Base-by-base conservation (phyloP, 2,888 invertebrate genomes). In the Chymomyza amoena region DNA sequence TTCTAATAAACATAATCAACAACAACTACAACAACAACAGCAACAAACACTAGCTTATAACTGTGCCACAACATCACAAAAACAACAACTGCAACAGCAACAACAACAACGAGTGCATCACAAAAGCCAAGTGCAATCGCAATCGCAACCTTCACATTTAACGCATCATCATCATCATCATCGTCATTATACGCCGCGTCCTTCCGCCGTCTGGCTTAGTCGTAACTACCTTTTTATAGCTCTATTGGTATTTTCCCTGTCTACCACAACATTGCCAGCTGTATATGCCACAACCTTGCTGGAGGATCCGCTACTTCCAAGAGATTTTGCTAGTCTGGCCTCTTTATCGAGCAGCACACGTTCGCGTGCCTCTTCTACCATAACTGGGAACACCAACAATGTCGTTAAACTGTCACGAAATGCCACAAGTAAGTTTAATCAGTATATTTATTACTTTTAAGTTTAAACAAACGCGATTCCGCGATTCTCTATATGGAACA, bases 361-460 rank as follows among this genome's bases (percentile, higher is more conserved):
- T 18, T 61, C 61, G 32, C 32, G 25, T 28, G 16, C 20, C 16
- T 51, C 64, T 56, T 51, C 64, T 56, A 28, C 68, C 16, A 28
- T 57, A n/a, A 25, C 15, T 52, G 15, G 39, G 13, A 39, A 61
- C 32, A 66, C 28, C 10, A 61, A 67, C 25, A 65, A 64, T 6
- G 69, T 74, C 63, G 79, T 81, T 13, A 72, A 69, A 67, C 72
- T 90, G 73, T 72, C 79, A 16, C 76, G 75, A 16, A 76, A 76
- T 54, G 82, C 87, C 76, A 84, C 68, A 36, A 78, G 90, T 90
- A 75, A 84, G 90, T 88, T 60, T 52, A 61, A 59, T n/a, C 20
- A 20, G 20, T 20, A 20, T 3, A 20, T 20, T 2, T 20, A 3
- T 20, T 20, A 20, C 3, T 20, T 20, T 2, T 20, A 2, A 20